Base-by-base conservation (phyloP, 2,888 invertebrate genomes). In the Caenorhabditis sp. region DNA sequence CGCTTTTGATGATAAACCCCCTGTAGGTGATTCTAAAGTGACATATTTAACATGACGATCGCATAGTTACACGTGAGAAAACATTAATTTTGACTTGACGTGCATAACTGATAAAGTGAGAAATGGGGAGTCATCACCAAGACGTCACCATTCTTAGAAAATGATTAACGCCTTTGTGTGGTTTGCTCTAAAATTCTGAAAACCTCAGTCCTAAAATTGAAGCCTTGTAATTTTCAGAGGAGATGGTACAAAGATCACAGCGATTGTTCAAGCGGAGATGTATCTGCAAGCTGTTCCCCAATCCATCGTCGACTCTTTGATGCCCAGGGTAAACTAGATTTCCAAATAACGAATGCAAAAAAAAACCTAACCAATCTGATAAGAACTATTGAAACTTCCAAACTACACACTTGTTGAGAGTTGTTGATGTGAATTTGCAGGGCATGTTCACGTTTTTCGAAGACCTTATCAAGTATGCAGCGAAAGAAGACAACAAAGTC, bases 191-290 rank as follows among this genome's bases (percentile, higher is more conserved):
- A 26, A 44, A 47, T 1, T 37, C 28, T 35, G n/a, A 18, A 9
- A 32, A 32, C 32, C 32, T 6, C 4, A 32, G 4, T 6, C 32
- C 32, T 9, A 32, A 6, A 32, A 9, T 6, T 6, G 32, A 32
- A 32, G 5, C 9, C n/a, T n/a, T n/a, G n/a, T n/a, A n/a, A n/a
- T 32, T 84, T 84, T 50, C 67, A 84, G 84, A 11, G 82, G 82
- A 37, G 67, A 76, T 50, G 84, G 60, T 15, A 70, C 78, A 20
- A 85, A 85, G 35, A 70, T 85, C 4, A 85, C 85, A 0, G 77
- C 82, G 1, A 82, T 85, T 64, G 60, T 85, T 1, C 85, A 85
- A 53, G 85, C 68, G 15, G 85, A 85, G 32, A 47, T 82, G 56
- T 69, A 60, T 40, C 35, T 85, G 47, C 79, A 80, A 70, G 82